Base-by-base conservation (phyloP, 2,797 vertebrate species). In the Rhinophrynus dorsalis region DNA sequence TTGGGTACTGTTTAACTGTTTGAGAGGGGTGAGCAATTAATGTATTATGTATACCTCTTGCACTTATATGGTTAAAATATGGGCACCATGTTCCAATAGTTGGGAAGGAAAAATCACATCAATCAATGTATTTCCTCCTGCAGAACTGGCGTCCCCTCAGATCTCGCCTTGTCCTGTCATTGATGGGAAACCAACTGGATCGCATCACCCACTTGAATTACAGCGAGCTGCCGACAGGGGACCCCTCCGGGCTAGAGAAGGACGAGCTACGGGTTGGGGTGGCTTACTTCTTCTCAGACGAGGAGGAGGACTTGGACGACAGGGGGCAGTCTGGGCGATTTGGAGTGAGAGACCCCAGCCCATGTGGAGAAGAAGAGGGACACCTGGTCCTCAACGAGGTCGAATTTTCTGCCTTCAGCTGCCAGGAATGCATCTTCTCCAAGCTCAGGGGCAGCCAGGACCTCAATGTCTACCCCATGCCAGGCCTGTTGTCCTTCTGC, bases 181-280 rank as follows among this genome's bases (percentile, higher is more conserved):
- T 98, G 96, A 99, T 99, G 97, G 97, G 97, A 93, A 99, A 99
- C 90, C 97, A 99, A 97, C 96, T 99, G 92, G 97, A 99, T 89
- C 95, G 97, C 93, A 98, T 99, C 92, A 98, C 97, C 86, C 97
- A 99, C 94, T 95, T 99, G 88, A 98, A 90, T 93, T 99, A 99
- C 92, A 98, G 96, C 87, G 97, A 99, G 85, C 84, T 99, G 92
- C 97, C 97, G 85, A 99, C 97, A 59, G 96, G 96, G 81, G 97
- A 99, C 91, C 97, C 97, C 79, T 97, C 97, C 76, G 97, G 97
- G 84, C 92, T 99, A 75, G 97, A 99, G 90, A 97, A 98, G 84
- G 96, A 98, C 94, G 97, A 99, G 87, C 91, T 98, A 80, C 92
- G 96, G 78, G 96, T 99, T 83, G 97, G 97, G 77, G 97, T 99